phyloP scores from a whole-genome alignment of 2,113 vertebrate genomes.

The Zosterops borbonicus region DNA sequence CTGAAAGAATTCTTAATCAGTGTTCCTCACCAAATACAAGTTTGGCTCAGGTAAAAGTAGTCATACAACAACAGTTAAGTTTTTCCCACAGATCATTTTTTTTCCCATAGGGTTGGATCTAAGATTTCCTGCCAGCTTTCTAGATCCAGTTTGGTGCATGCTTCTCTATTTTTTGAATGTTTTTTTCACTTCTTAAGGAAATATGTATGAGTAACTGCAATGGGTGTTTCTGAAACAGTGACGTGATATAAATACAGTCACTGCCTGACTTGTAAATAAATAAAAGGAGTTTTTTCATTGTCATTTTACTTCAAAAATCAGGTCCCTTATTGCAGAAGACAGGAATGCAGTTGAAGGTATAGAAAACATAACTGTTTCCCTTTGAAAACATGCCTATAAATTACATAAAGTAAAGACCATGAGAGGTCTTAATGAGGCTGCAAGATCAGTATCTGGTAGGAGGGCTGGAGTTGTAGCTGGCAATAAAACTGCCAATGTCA shows the following conservation, averaged over 20 bases:
- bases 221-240: background rate
- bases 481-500: background rate
- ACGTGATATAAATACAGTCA: background rate
- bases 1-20: background rate
- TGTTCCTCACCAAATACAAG: background rate
- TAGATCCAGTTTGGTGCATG: background rate
- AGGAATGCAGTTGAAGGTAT: background rate
- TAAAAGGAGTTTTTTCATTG: background rate
- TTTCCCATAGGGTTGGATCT: background rate
- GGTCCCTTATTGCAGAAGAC: background rate
- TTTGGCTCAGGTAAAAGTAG: background rate
- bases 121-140: background rate
- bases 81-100: background rate
- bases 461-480: background rate
- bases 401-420: background rate
- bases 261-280: background rate
- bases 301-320: background rate
- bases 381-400: background rate
- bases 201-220: background rate
- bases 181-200: background rate
- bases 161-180: background rate
- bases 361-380: background rate
- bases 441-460: background rate
- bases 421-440: background rate
- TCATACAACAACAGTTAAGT: background rate